Conservation (phyloP, 2,888 invertebrate genomes). For the Brachynemurus nebulosus region DNA sequence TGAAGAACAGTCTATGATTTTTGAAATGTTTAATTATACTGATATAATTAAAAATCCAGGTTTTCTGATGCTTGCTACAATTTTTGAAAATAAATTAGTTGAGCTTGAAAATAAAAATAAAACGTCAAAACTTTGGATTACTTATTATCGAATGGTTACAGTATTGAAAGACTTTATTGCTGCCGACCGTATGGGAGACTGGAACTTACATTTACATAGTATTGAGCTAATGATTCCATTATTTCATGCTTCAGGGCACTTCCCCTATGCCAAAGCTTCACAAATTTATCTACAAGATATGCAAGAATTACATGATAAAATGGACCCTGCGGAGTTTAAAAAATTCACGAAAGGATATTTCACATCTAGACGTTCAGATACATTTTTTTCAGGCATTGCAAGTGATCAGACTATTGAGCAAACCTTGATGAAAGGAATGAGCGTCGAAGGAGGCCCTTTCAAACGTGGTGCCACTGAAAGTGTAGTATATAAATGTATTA, state of each 20-base stretch:
- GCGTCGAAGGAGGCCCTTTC: background rate
- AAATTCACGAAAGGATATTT: conserved; percentile 14
- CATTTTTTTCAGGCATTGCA: background rate
- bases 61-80: background rate
- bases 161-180: conserved; percentile 10
- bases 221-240: conserved; percentile 19
- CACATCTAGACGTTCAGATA: conserved; percentile 16
- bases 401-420: background rate
- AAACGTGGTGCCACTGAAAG: background rate
- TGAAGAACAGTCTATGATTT: too few species aligned
- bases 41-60: background rate
- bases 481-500: background rate
- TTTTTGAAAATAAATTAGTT: conserved; percentile 1
- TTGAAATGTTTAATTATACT: too few species aligned
- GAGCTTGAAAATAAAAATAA: background rate
- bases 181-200: conserved; percentile 14
- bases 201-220: conserved; percentile 14
- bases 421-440: background rate
- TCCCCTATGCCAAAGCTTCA: too few species aligned
- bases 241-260: conserved; percentile 20
- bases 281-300: conserved; percentile 18
- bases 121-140: background rate
- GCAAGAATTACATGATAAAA: conserved; percentile 11
- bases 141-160: conserved; percentile 1
- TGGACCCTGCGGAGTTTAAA: conserved; percentile 13